These are phyloP conservation scores for Babylonia areolata DNA, from an alignment of 1,140 invertebrate species.

Conservation along the genomic window DNA sequence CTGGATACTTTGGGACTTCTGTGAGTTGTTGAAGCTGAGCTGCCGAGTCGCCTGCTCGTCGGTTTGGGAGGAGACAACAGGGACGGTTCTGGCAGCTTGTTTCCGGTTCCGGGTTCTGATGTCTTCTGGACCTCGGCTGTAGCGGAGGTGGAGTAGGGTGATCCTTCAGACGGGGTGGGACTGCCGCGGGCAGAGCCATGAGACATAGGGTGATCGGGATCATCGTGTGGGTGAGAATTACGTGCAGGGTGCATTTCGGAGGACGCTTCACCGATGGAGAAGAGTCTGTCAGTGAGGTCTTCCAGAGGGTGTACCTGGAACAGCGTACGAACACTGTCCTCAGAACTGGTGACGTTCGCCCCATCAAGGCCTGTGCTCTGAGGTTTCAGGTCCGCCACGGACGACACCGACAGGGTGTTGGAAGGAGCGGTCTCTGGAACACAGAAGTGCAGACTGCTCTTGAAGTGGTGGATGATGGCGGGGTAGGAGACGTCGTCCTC, in stretches of 20 bases:
- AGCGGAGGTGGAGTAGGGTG: conserved; percentile 32
- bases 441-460: conserved; percentile 8
- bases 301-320: background rate
- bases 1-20: background rate
- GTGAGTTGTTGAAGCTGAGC: no score
- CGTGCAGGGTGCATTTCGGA: background rate
- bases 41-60: background rate
- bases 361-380: background rate
- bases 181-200: background rate
- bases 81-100: background rate
- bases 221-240: background rate
- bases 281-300: background rate
- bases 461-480: background rate
- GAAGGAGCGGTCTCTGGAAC: background rate
- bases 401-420: background rate
- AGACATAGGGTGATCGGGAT: background rate
- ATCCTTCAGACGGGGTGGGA: conserved; percentile 29
- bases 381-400: background rate
- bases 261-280: background rate
- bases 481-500: no score
- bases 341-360: background rate
- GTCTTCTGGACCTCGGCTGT: conserved; percentile 35
- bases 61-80: background rate
- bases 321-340: background rate
- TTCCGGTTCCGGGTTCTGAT: background rate